A percentile compares a stretch with the other conserved stretches of the same genome.
Evolutionary conservation across 2,113 vertebrate species (phyloP).

Genomic region (Anas platyrhynchos): DNA sequence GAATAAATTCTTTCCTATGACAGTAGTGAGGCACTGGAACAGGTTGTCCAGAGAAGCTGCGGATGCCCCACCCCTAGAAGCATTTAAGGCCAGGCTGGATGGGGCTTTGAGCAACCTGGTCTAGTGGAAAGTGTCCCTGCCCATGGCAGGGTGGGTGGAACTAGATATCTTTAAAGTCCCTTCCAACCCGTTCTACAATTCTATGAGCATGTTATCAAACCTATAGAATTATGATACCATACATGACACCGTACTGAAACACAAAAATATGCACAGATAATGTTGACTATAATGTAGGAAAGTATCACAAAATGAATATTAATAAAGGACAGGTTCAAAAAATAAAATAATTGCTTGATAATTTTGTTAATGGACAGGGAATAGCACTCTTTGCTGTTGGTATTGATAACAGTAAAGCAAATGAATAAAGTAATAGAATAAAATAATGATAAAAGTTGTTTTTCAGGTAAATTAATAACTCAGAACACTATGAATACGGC

Average conservation of each 20-base stretch:
- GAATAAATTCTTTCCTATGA: no score
- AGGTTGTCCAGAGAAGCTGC: no score
- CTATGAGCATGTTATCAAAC: not conserved
- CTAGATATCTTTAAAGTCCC: no score
- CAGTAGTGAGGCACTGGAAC: no score
- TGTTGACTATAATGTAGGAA: not conserved
- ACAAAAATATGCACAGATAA: not conserved
- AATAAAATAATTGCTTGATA: not conserved
- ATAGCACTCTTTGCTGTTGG: not conserved
- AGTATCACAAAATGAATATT: not conserved
- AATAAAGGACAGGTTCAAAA: not conserved
- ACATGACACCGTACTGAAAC: not conserved
- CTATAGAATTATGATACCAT: not conserved
- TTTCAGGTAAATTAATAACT: constrained; percentile 2
- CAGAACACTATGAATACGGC: not conserved
- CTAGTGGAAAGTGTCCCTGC: no score
- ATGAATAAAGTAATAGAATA: constrained; percentile 13
- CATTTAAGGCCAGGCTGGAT: no score
- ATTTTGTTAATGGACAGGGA: not conserved
- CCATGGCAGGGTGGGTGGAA: no score
- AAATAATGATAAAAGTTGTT: not conserved
- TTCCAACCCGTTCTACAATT: no score
- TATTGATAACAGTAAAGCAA: not conserved
- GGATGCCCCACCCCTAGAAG: no score
- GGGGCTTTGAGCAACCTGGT: no score